Percentiles rank a stretch among this genome's conserved stretches.
These are phyloP conservation scores for Acanthosepion lycidas DNA, from an alignment of 2,888 invertebrate species.

Conservation along the genomic window DNA sequence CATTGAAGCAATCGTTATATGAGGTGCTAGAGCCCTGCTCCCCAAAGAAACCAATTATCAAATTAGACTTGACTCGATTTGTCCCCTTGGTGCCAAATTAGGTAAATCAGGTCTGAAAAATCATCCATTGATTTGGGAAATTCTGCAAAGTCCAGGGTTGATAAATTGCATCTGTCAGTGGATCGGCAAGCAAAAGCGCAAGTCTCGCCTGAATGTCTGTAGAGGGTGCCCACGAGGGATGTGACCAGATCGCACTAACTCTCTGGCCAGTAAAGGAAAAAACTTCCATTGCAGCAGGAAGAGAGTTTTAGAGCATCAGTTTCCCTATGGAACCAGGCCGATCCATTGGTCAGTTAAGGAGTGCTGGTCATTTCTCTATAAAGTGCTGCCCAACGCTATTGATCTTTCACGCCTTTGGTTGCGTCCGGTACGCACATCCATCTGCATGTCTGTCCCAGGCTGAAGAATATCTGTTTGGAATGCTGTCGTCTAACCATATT, in stretches of 20 bases:
- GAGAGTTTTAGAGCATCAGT: background rate
- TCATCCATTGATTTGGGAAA: slow-evolving; percentile 2
- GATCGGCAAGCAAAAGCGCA: background rate
- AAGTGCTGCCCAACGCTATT: background rate
- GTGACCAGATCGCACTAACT: background rate
- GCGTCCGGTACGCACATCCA: background rate
- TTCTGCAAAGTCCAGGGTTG: background rate
- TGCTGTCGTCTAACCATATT: background rate
- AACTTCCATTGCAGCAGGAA: background rate
- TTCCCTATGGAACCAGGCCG: background rate
- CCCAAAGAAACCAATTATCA: background rate
- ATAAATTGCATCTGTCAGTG: background rate
- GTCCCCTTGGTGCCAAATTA: background rate
- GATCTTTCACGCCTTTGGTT: background rate
- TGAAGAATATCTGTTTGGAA: background rate
- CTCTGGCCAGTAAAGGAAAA: background rate
- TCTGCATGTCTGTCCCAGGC: background rate
- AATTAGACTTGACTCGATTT: background rate
- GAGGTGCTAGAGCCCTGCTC: background rate
- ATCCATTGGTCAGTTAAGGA: background rate
- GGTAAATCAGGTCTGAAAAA: slow-evolving; percentile 22
- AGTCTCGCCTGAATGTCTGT: slow-evolving; percentile 33
- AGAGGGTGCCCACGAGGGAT: background rate
- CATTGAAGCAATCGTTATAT: background rate
- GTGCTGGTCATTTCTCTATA: background rate